These are phyloP conservation scores for Agrochola circellaris DNA, from an alignment of 2,888 invertebrate genomes.

Conservation along the genomic window DNA sequence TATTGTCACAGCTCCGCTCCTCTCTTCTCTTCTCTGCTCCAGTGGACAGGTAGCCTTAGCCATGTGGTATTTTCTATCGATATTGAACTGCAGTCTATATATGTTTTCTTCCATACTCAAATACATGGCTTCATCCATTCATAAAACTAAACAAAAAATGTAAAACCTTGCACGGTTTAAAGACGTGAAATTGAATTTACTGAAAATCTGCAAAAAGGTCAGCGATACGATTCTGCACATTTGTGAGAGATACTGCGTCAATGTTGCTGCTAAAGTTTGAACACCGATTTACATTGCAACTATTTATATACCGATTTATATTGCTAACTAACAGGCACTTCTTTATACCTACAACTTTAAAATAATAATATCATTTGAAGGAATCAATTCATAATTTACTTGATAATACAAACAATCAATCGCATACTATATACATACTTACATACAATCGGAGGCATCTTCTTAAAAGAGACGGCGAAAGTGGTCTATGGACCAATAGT, in stretches of 20 bases:
- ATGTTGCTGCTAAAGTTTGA: slow-evolving; percentile 26
- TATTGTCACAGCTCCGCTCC: no score
- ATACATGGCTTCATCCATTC: background rate
- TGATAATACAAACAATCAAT: background rate
- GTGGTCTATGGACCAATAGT: no score
- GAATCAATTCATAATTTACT: background rate
- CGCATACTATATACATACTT: no score
- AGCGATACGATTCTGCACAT: slow-evolving; percentile 14
- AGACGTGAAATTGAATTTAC: slow-evolving; percentile 25
- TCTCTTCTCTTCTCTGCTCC: no score
- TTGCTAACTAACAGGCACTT: no score
- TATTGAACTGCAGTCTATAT: background rate
- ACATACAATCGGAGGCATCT: no score
- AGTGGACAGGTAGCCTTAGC: background rate
- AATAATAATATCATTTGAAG: no score
- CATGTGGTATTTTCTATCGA: slow-evolving; percentile 13
- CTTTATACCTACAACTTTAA: background rate
- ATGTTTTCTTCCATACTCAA: background rate
- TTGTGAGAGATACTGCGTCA: slow-evolving; percentile 5
- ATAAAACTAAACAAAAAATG: background rate
- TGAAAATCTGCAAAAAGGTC: slow-evolving; percentile 18
- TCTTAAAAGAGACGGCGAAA: no score
- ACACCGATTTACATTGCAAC: background rate
- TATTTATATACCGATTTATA: no score
- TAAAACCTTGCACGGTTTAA: slow-evolving; percentile 26